phyloP scores from a whole-genome alignment of 2,113 vertebrate species.

The Pampusana beccarii region DNA sequence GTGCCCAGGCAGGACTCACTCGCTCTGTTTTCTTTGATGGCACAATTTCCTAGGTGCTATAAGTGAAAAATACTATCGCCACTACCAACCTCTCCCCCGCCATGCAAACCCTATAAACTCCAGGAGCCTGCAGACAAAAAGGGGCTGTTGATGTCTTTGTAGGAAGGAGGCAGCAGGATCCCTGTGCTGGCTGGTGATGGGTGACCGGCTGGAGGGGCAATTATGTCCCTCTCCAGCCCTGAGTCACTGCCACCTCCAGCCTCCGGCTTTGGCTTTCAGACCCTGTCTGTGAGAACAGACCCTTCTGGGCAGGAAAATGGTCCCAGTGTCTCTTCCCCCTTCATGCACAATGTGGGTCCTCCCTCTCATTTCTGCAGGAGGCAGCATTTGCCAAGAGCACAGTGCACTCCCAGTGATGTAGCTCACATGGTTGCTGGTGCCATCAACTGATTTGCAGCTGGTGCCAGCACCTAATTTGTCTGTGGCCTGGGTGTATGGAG shows the following conservation, averaged over 20 bases:
- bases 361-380: not conserved
- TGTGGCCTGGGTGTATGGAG: not conserved
- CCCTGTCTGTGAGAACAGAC: not conserved
- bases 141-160: not conserved
- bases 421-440: not conserved
- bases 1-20: not conserved
- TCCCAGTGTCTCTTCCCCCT: not conserved
- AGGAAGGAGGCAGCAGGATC: not conserved
- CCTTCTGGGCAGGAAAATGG: not conserved
- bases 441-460: not conserved
- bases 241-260: not conserved
- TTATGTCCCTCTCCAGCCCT: not conserved
- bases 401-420: too few relatives aligned
- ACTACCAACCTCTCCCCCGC: too few relatives aligned
- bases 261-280: not conserved
- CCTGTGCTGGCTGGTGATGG: not conserved
- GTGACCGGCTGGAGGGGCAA: not conserved
- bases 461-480: not conserved
- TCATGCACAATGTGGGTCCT: not conserved
- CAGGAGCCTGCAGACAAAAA: not conserved
- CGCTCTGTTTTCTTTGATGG: not conserved
- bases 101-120: not conserved
- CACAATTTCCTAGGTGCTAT: not conserved
- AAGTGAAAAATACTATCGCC: not conserved
- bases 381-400: not conserved